phyloP scores from a whole-genome alignment of 2,113 vertebrate species.

The Gobio gobio region DNA sequence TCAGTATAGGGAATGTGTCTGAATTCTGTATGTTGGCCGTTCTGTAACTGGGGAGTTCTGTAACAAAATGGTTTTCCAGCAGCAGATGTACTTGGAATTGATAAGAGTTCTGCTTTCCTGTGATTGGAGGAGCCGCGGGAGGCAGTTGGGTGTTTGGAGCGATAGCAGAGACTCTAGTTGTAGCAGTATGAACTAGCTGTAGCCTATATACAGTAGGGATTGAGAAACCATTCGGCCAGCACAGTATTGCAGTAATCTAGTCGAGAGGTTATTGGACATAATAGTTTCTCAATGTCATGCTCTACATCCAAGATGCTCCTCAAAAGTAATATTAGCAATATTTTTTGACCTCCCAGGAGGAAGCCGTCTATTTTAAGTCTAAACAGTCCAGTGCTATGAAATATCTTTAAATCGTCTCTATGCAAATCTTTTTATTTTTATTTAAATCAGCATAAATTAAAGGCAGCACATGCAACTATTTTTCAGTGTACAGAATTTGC shows the following conservation, averaged over 20 bases:
- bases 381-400: neutral
- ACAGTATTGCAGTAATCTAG: slow-evolving; percentile 18
- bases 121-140: slow-evolving; percentile 1
- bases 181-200: neutral
- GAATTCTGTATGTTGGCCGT: slow-evolving; percentile 12
- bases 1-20: neutral
- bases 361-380: neutral
- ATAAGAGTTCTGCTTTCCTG: slow-evolving; percentile 20
- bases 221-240: slow-evolving; percentile 10
- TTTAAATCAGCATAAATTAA: neutral
- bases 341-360: neutral
- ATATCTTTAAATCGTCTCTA: neutral
- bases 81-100: slow-evolving; percentile 37
- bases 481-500: neutral
- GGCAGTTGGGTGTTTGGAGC: slow-evolving; percentile 15
- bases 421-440: neutral
- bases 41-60: slow-evolving; percentile 3
- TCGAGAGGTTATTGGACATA: neutral
- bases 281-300: neutral
- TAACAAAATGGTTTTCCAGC: slow-evolving; percentile 26
- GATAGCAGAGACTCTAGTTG: slow-evolving; percentile 16
- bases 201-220: neutral
- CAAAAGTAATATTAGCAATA: neutral
- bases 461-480: neutral
- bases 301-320: neutral